A percentile compares a stretch with the other conserved stretches of the same genome.
Evolutionary conservation across 1,140 invertebrate species (phyloP).

Genomic region (Lucilia sericata): DNA sequence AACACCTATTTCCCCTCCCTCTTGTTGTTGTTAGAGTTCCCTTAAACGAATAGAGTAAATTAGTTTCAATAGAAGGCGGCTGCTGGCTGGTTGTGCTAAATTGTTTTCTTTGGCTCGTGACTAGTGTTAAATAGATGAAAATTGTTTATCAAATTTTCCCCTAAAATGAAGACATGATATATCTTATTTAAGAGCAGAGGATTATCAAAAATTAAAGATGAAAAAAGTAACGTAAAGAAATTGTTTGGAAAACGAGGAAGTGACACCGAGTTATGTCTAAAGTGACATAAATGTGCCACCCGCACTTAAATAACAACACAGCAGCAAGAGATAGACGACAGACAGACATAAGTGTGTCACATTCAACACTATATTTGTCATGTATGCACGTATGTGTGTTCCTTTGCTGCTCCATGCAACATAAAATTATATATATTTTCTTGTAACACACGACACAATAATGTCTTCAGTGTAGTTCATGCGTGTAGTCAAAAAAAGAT

Average conservation of each 20-base stretch:
- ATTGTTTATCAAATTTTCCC: background rate
- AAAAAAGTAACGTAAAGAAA: background rate
- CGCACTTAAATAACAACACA: background rate
- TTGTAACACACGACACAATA: background rate
- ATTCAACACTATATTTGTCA: background rate
- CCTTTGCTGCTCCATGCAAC: background rate
- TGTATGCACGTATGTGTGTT: background rate
- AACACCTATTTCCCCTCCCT: background rate
- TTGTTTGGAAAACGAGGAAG: background rate
- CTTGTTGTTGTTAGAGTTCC: background rate
- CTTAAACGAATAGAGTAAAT: background rate
- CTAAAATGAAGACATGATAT: background rate
- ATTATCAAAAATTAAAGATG: conserved; percentile 1
- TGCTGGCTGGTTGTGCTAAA: background rate
- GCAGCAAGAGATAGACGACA: background rate
- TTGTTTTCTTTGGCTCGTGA: background rate
- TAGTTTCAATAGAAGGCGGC: background rate
- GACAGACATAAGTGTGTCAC: background rate
- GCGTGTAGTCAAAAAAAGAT: background rate
- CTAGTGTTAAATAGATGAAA: conserved; percentile 37
- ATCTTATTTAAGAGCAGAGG: background rate
- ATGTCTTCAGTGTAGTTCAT: background rate
- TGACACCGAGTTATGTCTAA: background rate
- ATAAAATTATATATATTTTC: background rate
- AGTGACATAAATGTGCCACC: conserved; percentile 28